Conservation (phyloP, 2,797 vertebrate species). For the Scomberomorus guttatus region DNA sequence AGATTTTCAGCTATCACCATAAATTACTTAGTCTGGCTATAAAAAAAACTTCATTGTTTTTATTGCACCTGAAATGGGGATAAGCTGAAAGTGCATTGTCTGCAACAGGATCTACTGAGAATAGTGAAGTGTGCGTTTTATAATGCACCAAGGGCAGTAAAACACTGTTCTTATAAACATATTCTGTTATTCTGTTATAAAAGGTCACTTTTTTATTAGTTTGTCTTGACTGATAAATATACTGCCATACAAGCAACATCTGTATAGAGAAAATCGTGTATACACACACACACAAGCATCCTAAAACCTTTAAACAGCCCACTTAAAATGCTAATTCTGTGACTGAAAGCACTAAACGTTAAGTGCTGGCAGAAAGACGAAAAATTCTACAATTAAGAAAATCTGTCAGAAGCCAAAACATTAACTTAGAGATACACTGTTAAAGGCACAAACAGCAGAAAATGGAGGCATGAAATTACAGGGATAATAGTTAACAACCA, state of each 20-base stretch:
- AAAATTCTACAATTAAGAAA: slow-evolving; percentile 48
- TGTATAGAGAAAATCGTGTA: background rate
- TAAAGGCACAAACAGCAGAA: slow-evolving; percentile 58
- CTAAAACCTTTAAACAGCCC: slow-evolving; percentile 12
- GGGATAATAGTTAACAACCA: slow-evolving; percentile 72
- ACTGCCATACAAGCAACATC: slow-evolving; percentile 10
- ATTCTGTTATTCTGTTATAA: slow-evolving; percentile 21
- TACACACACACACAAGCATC: slow-evolving; percentile 17
- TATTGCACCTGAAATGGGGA: slow-evolving; percentile 61
- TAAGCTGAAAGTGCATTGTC: slow-evolving; percentile 56
- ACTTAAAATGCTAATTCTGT: slow-evolving; percentile 53
- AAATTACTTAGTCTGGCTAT: slow-evolving; percentile 59
- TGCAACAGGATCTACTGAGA: slow-evolving; percentile 48
- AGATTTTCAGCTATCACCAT: slow-evolving; percentile 53
- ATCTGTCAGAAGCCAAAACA: slow-evolving; percentile 58
- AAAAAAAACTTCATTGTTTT: slow-evolving; percentile 67
- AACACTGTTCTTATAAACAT: background rate
- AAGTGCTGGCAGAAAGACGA: slow-evolving; percentile 33
- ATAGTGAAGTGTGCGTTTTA: slow-evolving; percentile 41
- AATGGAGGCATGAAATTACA: slow-evolving; percentile 67
- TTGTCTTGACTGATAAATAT: slow-evolving; percentile 28
- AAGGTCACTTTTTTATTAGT: background rate
- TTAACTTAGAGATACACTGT: slow-evolving; percentile 48
- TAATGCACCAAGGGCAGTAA: slow-evolving; percentile 18
- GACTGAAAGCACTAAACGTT: slow-evolving; percentile 46